phyloP scores from a whole-genome alignment of 2,797 vertebrate species.

The Adrianichthys oophorus region DNA sequence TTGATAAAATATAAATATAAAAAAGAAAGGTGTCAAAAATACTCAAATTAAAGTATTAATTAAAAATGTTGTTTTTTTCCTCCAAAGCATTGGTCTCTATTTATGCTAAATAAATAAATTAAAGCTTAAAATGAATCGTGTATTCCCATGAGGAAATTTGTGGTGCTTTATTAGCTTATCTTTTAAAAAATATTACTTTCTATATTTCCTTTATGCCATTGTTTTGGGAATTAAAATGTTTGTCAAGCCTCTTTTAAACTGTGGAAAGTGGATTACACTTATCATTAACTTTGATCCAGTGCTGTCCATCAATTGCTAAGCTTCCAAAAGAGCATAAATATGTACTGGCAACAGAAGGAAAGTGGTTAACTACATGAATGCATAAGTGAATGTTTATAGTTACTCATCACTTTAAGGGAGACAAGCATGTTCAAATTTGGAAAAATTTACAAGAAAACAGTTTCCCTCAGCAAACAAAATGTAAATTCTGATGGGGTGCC shows the following conservation, averaged over 20 bases:
- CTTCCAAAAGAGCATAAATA: slow-evolving; percentile 34
- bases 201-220: slow-evolving; percentile 30
- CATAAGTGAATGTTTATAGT: slow-evolving; percentile 42
- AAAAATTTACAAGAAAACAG: slow-evolving; percentile 6
- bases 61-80: too few species aligned
- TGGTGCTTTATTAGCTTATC: slow-evolving; percentile 12
- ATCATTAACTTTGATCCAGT: slow-evolving; percentile 27
- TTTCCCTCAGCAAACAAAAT: slow-evolving; percentile 1
- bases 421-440: slow-evolving; percentile 7
- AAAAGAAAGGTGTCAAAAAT: background rate
- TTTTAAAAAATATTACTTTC: slow-evolving; percentile 20
- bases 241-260: slow-evolving; percentile 18
- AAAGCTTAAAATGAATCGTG: too few species aligned
- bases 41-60: too few species aligned
- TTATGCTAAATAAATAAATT: too few species aligned
- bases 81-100: too few species aligned
- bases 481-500: too few species aligned
- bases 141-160: slow-evolving; percentile 5
- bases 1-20: slow-evolving; percentile 26
- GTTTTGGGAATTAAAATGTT: slow-evolving; percentile 31
- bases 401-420: slow-evolving; percentile 12
- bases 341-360: slow-evolving; percentile 15
- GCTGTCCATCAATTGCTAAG: slow-evolving; percentile 23
- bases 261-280: slow-evolving; percentile 29
- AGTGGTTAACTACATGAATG: slow-evolving; percentile 21